Evolutionary conservation across 2,113 vertebrate species (phyloP).

Genomic region (Calidris pugnax): DNA sequence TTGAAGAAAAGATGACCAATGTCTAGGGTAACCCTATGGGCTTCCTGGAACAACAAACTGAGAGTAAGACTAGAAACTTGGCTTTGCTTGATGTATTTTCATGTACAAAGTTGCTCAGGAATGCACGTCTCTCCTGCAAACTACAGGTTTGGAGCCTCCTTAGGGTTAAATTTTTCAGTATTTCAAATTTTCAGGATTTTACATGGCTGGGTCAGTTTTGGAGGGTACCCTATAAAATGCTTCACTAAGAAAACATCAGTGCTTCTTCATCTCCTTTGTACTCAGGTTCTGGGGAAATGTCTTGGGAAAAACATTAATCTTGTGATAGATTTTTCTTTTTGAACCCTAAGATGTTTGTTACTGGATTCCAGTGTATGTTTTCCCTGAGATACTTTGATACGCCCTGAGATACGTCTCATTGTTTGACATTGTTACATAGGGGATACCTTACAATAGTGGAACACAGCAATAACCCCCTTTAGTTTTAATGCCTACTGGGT

Average conservation of each 20-base stretch:
- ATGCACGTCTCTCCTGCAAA: background rate
- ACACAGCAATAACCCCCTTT: background rate
- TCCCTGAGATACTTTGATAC: background rate
- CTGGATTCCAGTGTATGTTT: background rate
- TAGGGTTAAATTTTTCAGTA: background rate
- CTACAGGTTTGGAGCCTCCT: background rate
- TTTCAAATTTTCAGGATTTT: background rate
- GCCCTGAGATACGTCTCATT: background rate
- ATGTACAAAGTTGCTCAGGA: background rate
- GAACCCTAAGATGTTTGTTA: background rate
- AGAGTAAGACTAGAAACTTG: background rate
- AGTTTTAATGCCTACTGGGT: background rate
- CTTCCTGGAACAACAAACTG: background rate
- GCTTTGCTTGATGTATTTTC: background rate
- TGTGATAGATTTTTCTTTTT: background rate
- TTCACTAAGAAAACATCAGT: background rate
- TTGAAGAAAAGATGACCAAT: background rate
- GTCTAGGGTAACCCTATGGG: background rate
- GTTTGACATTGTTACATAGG: background rate
- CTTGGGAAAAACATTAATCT: background rate
- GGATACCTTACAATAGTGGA: background rate
- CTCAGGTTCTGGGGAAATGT: background rate
- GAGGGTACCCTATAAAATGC: background rate
- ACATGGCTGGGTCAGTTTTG: background rate
- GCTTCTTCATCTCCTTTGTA: background rate